phyloP scores from a whole-genome alignment of 2,797 vertebrate genomes.

The Acestrorhynchus altus region DNA sequence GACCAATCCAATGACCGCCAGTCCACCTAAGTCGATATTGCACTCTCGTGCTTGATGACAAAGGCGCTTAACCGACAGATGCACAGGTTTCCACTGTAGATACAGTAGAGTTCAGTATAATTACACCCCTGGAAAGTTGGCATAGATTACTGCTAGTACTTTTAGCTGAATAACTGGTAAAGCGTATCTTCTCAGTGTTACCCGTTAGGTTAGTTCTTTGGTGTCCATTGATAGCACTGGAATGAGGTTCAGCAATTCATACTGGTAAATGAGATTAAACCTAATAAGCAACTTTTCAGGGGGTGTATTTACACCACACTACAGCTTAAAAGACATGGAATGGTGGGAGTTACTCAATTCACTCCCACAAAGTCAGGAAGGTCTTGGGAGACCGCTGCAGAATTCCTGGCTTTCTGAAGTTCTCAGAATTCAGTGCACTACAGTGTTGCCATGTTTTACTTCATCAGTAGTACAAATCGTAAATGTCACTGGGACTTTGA shows the following conservation, averaged over 20 bases:
- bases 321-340: background rate
- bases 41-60: background rate
- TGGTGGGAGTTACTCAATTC: background rate
- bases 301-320: constrained; percentile 16
- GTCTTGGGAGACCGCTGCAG: background rate
- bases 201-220: constrained; percentile 24
- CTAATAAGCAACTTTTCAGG: constrained; percentile 43
- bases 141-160: background rate
- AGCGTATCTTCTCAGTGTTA: constrained; percentile 21
- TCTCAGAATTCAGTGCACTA: background rate
- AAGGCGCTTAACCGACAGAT: background rate
- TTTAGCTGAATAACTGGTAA: background rate
- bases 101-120: constrained; percentile 62
- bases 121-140: constrained; percentile 35
- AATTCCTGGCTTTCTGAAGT: constrained; percentile 6
- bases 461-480: constrained; percentile 69
- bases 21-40: background rate
- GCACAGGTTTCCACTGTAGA: constrained; percentile 73
- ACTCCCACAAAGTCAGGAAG: background rate
- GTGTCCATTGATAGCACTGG: constrained; percentile 18
- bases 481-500: constrained; percentile 69
- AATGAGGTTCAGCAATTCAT: constrained; percentile 4
- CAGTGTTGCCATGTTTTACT: constrained; percentile 34
- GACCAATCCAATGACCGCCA: background rate
- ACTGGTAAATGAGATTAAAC: constrained; percentile 1